Evolutionary conservation across 1,140 invertebrate genomes (phyloP).

Genomic region (Microplitis mediator): DNA sequence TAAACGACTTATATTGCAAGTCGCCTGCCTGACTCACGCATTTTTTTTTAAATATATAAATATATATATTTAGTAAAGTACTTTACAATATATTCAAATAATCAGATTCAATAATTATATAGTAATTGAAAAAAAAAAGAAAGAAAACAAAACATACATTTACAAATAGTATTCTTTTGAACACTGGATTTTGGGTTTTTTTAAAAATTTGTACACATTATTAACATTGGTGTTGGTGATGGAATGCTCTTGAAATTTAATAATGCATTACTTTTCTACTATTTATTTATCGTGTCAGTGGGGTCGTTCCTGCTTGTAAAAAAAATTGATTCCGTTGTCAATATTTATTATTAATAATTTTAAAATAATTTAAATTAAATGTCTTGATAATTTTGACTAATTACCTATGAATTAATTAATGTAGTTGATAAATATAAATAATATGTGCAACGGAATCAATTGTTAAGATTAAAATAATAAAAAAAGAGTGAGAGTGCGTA

Average conservation of each 20-base stretch:
- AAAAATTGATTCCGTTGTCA: slow-evolving; percentile 40
- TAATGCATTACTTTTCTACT: slow-evolving; percentile 4
- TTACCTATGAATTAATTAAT: too few species aligned
- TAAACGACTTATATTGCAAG: slow-evolving; percentile 2
- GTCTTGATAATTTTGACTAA: too few species aligned
- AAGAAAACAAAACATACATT: not conserved
- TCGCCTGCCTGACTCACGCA: slow-evolving; percentile 9
- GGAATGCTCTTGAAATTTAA: slow-evolving; percentile 45
- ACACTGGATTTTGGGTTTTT: not conserved
- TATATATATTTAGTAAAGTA: not conserved
- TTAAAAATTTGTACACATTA: not conserved
- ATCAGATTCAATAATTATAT: too few species aligned
- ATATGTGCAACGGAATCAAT: slow-evolving; percentile 12
- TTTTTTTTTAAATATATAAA: not conserved
- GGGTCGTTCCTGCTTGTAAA: slow-evolving; percentile 22
- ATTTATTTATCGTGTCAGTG: slow-evolving; percentile 20
- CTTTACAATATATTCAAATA: too few species aligned
- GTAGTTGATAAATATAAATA: too few species aligned
- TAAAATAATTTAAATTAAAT: not conserved
- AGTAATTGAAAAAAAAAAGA: not conserved
- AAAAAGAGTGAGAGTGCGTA: slow-evolving; percentile 11
- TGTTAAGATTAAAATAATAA: slow-evolving; percentile 9
- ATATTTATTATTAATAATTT: not conserved
- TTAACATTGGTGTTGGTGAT: slow-evolving; percentile 46
- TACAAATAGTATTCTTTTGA: not conserved